These are phyloP conservation scores for Meiosimyza decipiens DNA, from an alignment of 2,888 invertebrate genomes.

Conservation along the genomic window DNA sequence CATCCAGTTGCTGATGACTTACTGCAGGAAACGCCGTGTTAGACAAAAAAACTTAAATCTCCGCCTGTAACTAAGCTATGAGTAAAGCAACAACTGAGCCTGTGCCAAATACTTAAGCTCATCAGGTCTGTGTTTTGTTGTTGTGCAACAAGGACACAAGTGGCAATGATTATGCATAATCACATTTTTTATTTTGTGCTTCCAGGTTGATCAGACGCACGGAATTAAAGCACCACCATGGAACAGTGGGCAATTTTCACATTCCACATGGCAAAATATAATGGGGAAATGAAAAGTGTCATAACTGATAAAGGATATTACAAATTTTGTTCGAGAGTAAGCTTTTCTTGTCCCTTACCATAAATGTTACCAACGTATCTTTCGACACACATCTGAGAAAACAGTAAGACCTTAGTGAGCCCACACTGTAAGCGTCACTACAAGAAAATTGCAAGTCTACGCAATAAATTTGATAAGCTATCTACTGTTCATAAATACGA, in stretches of 20 bases:
- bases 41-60: slow-evolving; percentile 25
- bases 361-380: too few relatives aligned
- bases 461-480: slow-evolving; percentile 42
- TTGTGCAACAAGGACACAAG: slow-evolving; percentile 44
- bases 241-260: background rate
- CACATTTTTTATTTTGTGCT: slow-evolving; percentile 44
- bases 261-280: background rate
- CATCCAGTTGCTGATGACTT: slow-evolving; percentile 32
- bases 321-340: too few relatives aligned
- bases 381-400: too few relatives aligned
- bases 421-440: too few relatives aligned
- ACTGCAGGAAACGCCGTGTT: background rate
- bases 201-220: slow-evolving; percentile 50
- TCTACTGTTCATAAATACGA: slow-evolving; percentile 13
- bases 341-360: too few relatives aligned
- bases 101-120: slow-evolving; percentile 47
- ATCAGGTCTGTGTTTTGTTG: slow-evolving; percentile 43
- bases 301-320: too few relatives aligned
- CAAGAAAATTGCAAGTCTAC: background rate
- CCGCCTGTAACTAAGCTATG: slow-evolving; percentile 1
- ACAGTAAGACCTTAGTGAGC: too few relatives aligned
- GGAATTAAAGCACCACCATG: background rate
- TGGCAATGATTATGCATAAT: slow-evolving; percentile 53
- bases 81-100: slow-evolving; percentile 38
- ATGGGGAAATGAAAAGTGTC: background rate